Evolutionary conservation across 1,140 invertebrate species (phyloP), one percentile per base, ranked within the genome.

Genomic region (Nasonia vitripennis): DNA sequence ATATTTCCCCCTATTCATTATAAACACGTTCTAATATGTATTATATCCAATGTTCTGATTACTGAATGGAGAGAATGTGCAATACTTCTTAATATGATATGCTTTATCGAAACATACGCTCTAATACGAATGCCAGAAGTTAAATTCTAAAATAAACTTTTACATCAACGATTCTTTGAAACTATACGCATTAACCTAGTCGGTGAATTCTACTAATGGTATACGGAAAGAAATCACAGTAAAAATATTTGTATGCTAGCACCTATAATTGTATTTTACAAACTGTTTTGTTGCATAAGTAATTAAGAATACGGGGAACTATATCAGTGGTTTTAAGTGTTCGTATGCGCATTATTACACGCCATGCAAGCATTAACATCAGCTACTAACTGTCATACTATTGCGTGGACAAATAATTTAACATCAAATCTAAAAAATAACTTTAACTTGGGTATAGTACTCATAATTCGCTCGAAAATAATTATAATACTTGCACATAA

Each of bases 1-100:
- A 79, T 84, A 84, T 62, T 84, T 84, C 45, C 45, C 75, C 48
- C 37, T 78, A 84, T 84, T 84, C 75, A 68, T 37, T 37, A 5
- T 4, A 45, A 68, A 41, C 17, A 67, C 31, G 48, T 37, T 31
- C 17, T 27, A 78, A 51, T 3, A 62, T 62, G 4, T 0, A 4
- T 7, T 9, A 9, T 2, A 62, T n/a, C 17, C 0, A 62, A 62
- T 5, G 17, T 6, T 17, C 55, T 62, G 17, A 62, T n/a, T 20
- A 6, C 17, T 62, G 20, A 62, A 17, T 62, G 20, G 55, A n/a
- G 55, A 7, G 17, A 62, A 62, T 62, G 7, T 20, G 17, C 14
- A 62, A 7, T n/a, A 62, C 17, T 62, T 73, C 9, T 45, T 11
- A 10, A 45, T 45, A 45, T 45, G 10, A 45, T 45, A 45, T 45